phyloP scores from a whole-genome alignment of 2,113 vertebrate genomes.

The Pedionomus torquatus region DNA sequence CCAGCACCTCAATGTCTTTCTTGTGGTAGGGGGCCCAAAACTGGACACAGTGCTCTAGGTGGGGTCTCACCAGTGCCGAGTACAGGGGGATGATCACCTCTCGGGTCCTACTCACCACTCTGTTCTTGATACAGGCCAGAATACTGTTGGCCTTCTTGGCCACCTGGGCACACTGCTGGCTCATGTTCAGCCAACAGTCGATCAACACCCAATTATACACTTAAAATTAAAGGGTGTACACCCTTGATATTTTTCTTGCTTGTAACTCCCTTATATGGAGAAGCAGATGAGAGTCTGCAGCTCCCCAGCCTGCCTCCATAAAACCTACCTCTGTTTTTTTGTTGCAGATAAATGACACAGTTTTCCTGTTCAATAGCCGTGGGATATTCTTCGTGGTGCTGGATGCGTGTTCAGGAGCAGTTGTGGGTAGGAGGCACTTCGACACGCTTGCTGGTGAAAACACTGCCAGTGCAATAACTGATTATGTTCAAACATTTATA shows the following conservation, averaged over 20 bases:
- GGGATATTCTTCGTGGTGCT: conserved; percentile 36
- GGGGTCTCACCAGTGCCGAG: too few relatives aligned
- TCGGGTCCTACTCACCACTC: too few relatives aligned
- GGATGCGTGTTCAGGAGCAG: conserved; percentile 27
- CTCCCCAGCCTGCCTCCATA: not conserved
- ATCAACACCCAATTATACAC: too few relatives aligned
- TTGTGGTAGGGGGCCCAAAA: too few relatives aligned
- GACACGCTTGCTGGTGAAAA: not conserved
- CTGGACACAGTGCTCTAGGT: too few relatives aligned
- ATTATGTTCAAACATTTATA: conserved; percentile 42
- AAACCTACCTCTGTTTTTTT: not conserved
- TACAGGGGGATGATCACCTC: too few relatives aligned
- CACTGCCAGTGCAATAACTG: not conserved
- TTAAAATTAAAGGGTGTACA: not conserved
- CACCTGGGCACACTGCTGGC: too few relatives aligned
- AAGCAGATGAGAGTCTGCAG: not conserved
- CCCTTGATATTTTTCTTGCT: not conserved
- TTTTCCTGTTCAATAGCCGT: not conserved
- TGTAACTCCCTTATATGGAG: not conserved
- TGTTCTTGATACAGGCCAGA: too few relatives aligned
- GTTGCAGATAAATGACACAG: conserved; percentile 55
- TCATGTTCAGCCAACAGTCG: too few relatives aligned
- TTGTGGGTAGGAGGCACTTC: conserved; percentile 28
- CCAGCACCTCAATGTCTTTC: too few relatives aligned
- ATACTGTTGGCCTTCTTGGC: too few relatives aligned